These are phyloP conservation scores for Tenualosa thibaudeaui DNA, from an alignment of 2,797 vertebrate genomes.

Conservation along the genomic window DNA sequence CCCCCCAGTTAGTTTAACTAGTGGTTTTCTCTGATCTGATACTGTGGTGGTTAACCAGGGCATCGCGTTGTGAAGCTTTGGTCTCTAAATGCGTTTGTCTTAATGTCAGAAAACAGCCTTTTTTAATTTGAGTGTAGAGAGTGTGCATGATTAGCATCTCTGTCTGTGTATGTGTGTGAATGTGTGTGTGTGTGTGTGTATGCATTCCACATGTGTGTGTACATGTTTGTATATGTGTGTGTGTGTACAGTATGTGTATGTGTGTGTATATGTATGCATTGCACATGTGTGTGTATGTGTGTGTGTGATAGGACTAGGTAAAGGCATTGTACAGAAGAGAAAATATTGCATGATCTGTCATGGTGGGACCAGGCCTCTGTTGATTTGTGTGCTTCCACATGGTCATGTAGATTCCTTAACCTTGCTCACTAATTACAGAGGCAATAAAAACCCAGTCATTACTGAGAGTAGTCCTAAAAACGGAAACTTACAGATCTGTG, in stretches of 20 bases:
- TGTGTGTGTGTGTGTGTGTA: neutral
- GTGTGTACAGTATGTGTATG: neutral
- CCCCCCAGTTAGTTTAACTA: neutral
- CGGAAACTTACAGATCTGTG: neutral
- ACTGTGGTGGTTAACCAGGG: constrained; percentile 9
- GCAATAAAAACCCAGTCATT: neutral
- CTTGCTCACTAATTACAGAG: neutral
- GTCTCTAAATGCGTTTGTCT: neutral
- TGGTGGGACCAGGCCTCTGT: constrained; percentile 28
- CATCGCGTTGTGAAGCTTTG: neutral
- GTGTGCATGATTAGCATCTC: neutral
- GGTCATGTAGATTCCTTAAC: constrained; percentile 32
- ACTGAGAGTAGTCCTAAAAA: neutral
- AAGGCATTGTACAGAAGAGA: neutral
- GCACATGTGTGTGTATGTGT: neutral
- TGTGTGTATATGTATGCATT: neutral
- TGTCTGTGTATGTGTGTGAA: neutral
- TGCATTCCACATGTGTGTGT: neutral
- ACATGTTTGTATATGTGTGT: neutral
- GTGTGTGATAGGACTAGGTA: neutral
- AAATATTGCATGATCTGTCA: constrained; percentile 21
- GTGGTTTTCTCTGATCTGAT: neutral
- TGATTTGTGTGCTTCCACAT: constrained; percentile 38
- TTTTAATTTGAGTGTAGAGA: neutral
- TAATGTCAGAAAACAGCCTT: neutral